Conservation (phyloP, 1,140 invertebrate genomes). For the Octopus bimaculoides region DNA sequence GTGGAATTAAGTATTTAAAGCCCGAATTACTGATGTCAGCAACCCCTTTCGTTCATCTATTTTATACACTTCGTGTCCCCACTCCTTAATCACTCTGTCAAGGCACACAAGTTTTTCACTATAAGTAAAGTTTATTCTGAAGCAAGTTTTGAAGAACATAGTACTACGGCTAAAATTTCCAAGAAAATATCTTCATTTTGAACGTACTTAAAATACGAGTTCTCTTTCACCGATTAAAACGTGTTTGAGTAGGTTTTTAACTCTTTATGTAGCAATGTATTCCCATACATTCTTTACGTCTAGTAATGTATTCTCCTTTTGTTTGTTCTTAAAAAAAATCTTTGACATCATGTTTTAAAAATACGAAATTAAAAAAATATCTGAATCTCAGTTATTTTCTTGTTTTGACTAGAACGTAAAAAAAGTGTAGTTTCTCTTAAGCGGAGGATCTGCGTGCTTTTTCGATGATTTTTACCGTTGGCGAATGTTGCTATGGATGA, state of each 20-base stretch:
- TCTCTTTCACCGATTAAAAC: conserved; percentile 4
- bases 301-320: neutral
- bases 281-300: too few species aligned
- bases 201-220: neutral
- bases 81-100: neutral
- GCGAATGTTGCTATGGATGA: neutral
- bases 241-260: neutral
- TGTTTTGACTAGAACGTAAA: conserved; percentile 4
- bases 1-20: conserved; percentile 2
- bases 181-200: neutral
- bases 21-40: neutral
- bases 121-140: neutral
- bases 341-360: neutral
- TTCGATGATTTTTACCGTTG: conserved; percentile 5
- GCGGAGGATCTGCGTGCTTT: neutral
- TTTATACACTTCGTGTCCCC: too few species aligned
- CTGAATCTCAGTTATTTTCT: conserved; percentile 7
- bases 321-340: neutral
- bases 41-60: neutral
- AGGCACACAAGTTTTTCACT: neutral
- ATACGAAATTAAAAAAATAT: neutral
- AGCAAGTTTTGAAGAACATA: neutral
- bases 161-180: neutral
- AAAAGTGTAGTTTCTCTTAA: neutral
- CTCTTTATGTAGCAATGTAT: neutral